A percentile compares a stretch with the other conserved stretches of the same genome.
Conservation (phyloP, 2,797 vertebrate species). For the Catostomus latipinnis region DNA sequence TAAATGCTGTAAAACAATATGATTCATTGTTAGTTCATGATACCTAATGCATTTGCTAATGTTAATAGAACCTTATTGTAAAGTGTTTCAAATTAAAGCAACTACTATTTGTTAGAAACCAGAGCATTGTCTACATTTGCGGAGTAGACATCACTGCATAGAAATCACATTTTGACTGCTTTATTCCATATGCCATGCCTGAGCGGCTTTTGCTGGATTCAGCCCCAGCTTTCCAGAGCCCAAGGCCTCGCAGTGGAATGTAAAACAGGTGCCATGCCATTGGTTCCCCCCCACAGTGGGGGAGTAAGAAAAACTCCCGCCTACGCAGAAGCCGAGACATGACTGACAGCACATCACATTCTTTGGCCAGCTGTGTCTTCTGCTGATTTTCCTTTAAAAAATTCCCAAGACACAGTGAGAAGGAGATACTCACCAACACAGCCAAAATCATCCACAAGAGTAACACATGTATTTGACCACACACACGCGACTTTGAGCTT, state of each 20-base stretch:
- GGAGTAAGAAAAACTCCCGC: constrained; percentile 68
- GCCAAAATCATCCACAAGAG: constrained; percentile 15
- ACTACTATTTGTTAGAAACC: neutral
- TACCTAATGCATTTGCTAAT: too few relatives aligned
- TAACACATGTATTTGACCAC: constrained; percentile 46
- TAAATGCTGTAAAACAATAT: too few relatives aligned
- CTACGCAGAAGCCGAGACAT: constrained; percentile 61
- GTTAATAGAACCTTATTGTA: too few relatives aligned
- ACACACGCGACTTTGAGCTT: constrained; percentile 16
- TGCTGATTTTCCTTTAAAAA: constrained; percentile 66
- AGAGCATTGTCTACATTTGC: constrained; percentile 20
- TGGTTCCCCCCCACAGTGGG: constrained; percentile 65
- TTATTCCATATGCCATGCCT: constrained; percentile 51
- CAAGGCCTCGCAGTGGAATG: constrained; percentile 71
- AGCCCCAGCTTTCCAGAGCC: constrained; percentile 57
- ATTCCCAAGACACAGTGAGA: constrained; percentile 32
- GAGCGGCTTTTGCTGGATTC: constrained; percentile 52
- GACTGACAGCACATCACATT: constrained; percentile 75
- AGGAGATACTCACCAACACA: constrained; percentile 21
- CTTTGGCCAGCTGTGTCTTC: constrained; percentile 73
- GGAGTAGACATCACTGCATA: neutral
- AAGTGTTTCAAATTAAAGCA: too few relatives aligned
- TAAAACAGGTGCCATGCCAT: constrained; percentile 79
- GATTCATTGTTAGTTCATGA: too few relatives aligned
- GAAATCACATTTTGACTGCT: constrained; percentile 25